A percentile compares a stretch with the other conserved stretches of the same genome.
Evolutionary conservation across 1,140 invertebrate species (phyloP).

Genomic region (Conopomorpha cramerella): DNA sequence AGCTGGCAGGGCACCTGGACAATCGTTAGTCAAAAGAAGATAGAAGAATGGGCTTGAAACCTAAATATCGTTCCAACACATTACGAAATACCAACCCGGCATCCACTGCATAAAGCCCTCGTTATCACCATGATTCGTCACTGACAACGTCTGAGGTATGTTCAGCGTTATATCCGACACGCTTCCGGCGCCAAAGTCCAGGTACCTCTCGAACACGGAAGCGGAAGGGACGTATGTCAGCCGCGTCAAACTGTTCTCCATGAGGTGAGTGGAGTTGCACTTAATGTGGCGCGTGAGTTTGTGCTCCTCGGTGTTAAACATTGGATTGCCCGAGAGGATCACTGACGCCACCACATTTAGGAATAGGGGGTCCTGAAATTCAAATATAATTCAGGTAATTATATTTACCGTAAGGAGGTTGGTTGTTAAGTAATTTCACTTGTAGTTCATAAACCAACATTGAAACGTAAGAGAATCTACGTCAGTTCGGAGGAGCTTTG

Average conservation of each 20-base stretch:
- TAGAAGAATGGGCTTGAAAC: no score
- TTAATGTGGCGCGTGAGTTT: slow-evolving; percentile 30
- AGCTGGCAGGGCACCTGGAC: no score
- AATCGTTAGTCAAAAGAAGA: no score
- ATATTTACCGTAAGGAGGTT: no score
- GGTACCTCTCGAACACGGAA: slow-evolving; percentile 35
- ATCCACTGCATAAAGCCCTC: slow-evolving; percentile 46
- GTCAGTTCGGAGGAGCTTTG: no score
- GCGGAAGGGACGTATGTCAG: slow-evolving; percentile 34
- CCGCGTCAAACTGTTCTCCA: slow-evolving; percentile 44
- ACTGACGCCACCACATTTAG: slow-evolving; percentile 30
- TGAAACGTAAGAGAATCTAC: no score
- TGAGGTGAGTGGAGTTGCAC: slow-evolving; percentile 22
- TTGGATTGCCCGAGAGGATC: slow-evolving; percentile 22
- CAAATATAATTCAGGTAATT: slow-evolving; percentile 1
- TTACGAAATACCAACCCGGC: slow-evolving; percentile 17
- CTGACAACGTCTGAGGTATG: slow-evolving; percentile 42
- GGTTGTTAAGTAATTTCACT: no score
- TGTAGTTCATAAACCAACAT: no score
- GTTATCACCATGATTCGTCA: slow-evolving; percentile 36
- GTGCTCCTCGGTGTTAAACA: slow-evolving; percentile 26
- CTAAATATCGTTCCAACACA: no score
- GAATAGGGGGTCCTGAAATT: slow-evolving; percentile 33
- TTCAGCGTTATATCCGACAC: slow-evolving; percentile 29
- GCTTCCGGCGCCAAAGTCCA: slow-evolving; percentile 42